Percentiles rank a stretch among this genome's conserved stretches.
phyloP scores from a whole-genome alignment of 2,113 vertebrate genomes.

The Chitala chitala region DNA sequence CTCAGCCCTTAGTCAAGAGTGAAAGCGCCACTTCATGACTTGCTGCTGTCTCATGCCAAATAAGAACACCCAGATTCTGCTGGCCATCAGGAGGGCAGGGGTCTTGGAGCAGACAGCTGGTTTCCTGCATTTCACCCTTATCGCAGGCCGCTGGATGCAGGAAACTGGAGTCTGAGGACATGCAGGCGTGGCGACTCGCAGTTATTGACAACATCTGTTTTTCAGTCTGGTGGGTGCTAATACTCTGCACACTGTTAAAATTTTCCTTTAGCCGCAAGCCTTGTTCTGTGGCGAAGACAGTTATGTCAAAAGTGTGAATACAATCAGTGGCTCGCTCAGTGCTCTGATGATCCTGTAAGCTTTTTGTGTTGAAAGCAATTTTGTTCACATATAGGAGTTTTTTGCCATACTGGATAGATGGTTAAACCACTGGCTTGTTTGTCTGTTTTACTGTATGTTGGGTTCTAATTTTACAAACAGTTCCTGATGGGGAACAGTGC shows the following conservation, averaged over 20 bases:
- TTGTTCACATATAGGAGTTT: background rate
- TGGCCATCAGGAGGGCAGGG: slow-evolving; percentile 46
- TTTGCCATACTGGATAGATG: background rate
- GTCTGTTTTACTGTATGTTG: slow-evolving; percentile 8
- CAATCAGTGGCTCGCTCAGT: background rate
- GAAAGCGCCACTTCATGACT: slow-evolving; percentile 34
- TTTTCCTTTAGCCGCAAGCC: background rate
- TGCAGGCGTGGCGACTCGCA: slow-evolving; percentile 26
- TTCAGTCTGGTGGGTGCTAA: background rate
- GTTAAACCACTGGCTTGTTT: background rate
- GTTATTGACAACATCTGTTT: slow-evolving; percentile 18
- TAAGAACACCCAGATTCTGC: slow-evolving; percentile 48
- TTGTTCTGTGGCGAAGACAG: background rate
- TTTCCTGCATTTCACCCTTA: slow-evolving; percentile 33
- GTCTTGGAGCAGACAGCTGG: background rate
- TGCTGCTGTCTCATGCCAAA: slow-evolving; percentile 29
- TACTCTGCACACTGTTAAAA: background rate
- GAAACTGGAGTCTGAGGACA: slow-evolving; percentile 34
- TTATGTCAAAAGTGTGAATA: background rate
- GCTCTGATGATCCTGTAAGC: background rate
- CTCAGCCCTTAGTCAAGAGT: background rate
- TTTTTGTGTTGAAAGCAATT: background rate
- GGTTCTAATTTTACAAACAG: slow-evolving; percentile 13
- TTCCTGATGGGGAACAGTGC: slow-evolving; percentile 7
- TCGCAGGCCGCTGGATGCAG: slow-evolving; percentile 36